Evolutionary conservation across 2,797 vertebrate species (phyloP).

Genomic region (Tragelaphus oryx): DNA sequence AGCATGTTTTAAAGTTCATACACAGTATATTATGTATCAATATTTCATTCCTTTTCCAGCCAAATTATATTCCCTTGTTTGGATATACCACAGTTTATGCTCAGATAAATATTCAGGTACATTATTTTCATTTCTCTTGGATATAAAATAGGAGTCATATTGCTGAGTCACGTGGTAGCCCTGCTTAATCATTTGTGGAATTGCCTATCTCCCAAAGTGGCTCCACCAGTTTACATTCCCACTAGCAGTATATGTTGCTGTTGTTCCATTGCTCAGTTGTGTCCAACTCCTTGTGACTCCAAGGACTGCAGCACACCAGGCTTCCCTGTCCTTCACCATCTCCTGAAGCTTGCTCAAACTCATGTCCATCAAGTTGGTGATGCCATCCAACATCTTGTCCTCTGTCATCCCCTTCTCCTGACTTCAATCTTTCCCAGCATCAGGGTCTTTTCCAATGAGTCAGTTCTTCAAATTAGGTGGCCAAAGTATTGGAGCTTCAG

Average conservation of each 20-base stretch:
- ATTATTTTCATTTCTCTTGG: neutral
- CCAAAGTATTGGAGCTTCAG: neutral
- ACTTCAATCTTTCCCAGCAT: neutral
- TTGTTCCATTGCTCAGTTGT: neutral
- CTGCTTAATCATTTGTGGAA: neutral
- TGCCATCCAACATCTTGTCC: neutral
- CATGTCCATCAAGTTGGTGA: neutral
- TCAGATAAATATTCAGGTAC: neutral
- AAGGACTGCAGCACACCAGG: neutral
- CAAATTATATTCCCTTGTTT: neutral
- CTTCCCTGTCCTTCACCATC: neutral
- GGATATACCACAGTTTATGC: neutral
- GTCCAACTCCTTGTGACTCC: neutral
- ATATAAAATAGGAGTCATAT: neutral
- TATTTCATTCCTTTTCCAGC: neutral
- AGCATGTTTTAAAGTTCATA: neutral
- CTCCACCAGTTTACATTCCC: neutral
- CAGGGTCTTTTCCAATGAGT: neutral
- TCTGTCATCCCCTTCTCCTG: neutral
- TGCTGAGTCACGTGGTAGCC: neutral
- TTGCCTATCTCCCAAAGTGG: neutral
- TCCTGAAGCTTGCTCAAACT: neutral
- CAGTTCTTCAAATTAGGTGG: neutral
- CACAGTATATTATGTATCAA: neutral
- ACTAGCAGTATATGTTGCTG: neutral